Evolutionary conservation across 2,888 invertebrate species (phyloP).

Genomic region (Saturnia japonica): DNA sequence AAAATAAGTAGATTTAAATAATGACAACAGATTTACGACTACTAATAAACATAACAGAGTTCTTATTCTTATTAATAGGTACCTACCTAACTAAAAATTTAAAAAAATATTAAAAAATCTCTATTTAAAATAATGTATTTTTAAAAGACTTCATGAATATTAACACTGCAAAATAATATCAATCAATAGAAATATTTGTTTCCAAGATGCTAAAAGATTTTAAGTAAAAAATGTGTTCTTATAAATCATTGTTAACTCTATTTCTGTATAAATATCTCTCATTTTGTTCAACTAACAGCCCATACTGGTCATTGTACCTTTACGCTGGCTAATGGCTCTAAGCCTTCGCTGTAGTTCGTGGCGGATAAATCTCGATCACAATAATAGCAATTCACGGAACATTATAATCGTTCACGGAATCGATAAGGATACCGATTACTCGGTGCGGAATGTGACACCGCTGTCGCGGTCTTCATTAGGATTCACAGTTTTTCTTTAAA

Average conservation of each 20-base stretch:
- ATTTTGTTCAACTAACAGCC: conserved; percentile 13
- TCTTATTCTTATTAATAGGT: too few relatives aligned
- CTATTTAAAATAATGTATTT: too few relatives aligned
- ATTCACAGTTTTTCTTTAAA: conserved; percentile 12
- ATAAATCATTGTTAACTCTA: background rate
- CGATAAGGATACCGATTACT: conserved; percentile 29
- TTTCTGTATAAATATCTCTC: background rate
- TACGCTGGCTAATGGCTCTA: conserved; percentile 5
- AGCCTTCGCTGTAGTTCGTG: conserved; percentile 20
- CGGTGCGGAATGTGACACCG: conserved; percentile 29
- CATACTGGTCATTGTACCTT: conserved; percentile 13
- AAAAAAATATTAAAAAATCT: too few relatives aligned
- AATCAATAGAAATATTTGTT: too few relatives aligned
- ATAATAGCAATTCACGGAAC: conserved; percentile 29
- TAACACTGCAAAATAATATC: too few relatives aligned
- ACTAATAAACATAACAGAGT: too few relatives aligned
- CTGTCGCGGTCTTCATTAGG: conserved; percentile 24
- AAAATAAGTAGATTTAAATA: too few relatives aligned
- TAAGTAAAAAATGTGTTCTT: too few relatives aligned
- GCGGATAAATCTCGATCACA: conserved; percentile 29
- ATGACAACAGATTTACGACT: too few relatives aligned
- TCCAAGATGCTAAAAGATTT: too few relatives aligned
- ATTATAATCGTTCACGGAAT: conserved; percentile 31
- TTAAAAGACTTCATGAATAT: too few relatives aligned
- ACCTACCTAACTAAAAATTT: too few relatives aligned